These are phyloP conservation scores for Globodera rostochiensis DNA, from an alignment of 1,140 invertebrate genomes.

Conservation along the genomic window DNA sequence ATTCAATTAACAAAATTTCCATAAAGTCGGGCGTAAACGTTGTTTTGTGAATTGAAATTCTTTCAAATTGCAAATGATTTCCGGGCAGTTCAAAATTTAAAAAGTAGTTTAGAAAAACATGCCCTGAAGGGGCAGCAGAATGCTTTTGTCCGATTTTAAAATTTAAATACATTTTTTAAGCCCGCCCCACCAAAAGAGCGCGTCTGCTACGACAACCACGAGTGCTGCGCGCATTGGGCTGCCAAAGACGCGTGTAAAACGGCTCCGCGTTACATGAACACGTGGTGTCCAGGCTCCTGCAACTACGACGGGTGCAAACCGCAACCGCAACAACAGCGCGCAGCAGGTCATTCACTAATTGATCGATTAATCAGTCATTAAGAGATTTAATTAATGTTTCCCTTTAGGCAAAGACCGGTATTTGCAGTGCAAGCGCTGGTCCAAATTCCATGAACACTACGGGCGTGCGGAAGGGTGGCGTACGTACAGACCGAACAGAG, in stretches of 20 bases:
- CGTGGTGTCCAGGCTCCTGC: conserved; percentile 46
- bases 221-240: conserved; percentile 39
- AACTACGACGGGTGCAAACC: neutral
- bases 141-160: neutral
- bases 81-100: too few species aligned
- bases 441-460: conserved; percentile 19
- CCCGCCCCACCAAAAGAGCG: conserved; percentile 10
- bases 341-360: neutral
- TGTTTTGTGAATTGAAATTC: too few species aligned
- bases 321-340: neutral
- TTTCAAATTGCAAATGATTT: too few species aligned
- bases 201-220: conserved; percentile 51
- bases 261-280: conserved; percentile 37
- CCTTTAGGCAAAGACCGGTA: neutral
- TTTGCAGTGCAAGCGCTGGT: neutral
- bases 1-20: too few species aligned
- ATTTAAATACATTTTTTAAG: neutral
- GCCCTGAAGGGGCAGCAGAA: too few species aligned
- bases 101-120: too few species aligned
- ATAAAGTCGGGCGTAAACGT: too few species aligned
- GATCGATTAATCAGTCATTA: neutral
- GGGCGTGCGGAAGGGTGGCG: conserved; percentile 26
- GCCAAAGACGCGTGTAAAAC: conserved; percentile 10
- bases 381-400: neutral
- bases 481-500: conserved; percentile 11